A percentile compares a stretch with the other conserved stretches of the same genome.
Evolutionary conservation across 2,113 vertebrate species (phyloP).

Genomic region (Trematomus loennbergii): DNA sequence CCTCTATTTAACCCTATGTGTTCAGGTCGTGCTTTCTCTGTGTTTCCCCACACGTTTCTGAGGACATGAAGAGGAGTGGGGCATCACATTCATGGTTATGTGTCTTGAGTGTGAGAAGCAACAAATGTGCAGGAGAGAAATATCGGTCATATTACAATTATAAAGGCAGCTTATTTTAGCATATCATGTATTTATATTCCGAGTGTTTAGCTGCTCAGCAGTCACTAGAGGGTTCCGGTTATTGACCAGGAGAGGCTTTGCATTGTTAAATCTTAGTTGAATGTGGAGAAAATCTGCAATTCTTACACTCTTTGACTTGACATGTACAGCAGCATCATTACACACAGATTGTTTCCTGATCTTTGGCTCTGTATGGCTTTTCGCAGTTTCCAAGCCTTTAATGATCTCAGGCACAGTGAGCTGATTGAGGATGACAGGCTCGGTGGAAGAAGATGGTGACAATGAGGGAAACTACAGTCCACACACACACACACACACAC

Average conservation of each 20-base stretch:
- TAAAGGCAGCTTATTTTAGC: background rate
- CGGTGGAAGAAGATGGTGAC: conserved; percentile 48
- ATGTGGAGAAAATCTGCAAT: background rate
- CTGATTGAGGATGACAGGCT: conserved; percentile 55
- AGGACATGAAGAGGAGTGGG: too few species aligned
- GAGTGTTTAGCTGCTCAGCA: background rate
- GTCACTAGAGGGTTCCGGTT: background rate
- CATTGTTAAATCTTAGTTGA: background rate
- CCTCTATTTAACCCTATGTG: too few species aligned
- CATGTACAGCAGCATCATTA: background rate
- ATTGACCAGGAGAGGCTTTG: background rate
- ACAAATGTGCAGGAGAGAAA: background rate
- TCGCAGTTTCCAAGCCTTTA: conserved; percentile 7
- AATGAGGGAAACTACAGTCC: conserved; percentile 46
- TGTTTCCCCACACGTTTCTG: too few species aligned
- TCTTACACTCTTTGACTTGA: background rate
- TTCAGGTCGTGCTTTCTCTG: too few species aligned
- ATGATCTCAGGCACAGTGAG: conserved; percentile 36
- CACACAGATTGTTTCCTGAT: conserved; percentile 13
- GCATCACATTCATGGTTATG: background rate
- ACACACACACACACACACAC: conserved; percentile 13
- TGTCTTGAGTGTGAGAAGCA: background rate
- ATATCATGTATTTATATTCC: conserved; percentile 2
- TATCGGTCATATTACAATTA: background rate
- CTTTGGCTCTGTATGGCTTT: conserved; percentile 6